phyloP scores from a whole-genome alignment of 1,140 invertebrate species.

The Rhyacophila brunnea region DNA sequence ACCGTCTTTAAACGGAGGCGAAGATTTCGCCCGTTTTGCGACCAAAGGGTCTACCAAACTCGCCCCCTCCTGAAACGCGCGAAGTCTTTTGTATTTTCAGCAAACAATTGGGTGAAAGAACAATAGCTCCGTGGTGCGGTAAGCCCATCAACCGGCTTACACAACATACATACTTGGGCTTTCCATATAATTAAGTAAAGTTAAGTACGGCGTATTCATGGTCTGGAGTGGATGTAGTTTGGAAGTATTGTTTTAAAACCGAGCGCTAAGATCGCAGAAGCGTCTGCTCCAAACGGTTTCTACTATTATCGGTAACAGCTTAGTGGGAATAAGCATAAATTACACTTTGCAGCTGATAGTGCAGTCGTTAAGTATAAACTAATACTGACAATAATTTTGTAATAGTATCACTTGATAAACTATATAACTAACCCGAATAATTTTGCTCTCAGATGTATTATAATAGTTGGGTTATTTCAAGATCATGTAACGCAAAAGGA shows the following conservation, averaged over 20 bases:
- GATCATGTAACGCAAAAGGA: too few relatives aligned
- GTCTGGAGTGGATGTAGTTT: constrained; percentile 10
- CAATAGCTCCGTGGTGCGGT: constrained; percentile 17
- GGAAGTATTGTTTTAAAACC: constrained; percentile 22
- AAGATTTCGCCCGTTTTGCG: constrained; percentile 5
- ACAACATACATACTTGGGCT: constrained; percentile 32
- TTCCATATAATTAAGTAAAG: constrained; percentile 31
- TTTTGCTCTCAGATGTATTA: too few relatives aligned
- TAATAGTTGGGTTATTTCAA: too few relatives aligned
- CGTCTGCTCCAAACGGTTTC: background rate
- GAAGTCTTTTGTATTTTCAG: constrained; percentile 20
- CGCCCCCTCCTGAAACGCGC: constrained; percentile 5
- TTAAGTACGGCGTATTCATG: constrained; percentile 24
- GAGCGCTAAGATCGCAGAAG: constrained; percentile 12
- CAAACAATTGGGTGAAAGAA: constrained; percentile 30
- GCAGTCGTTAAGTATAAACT: background rate
- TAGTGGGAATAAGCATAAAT: background rate
- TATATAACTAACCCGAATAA: too few relatives aligned
- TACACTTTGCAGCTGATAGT: background rate
- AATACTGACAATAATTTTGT: background rate
- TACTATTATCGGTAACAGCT: background rate
- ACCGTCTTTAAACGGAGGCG: background rate
- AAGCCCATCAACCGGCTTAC: constrained; percentile 19
- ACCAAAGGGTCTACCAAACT: constrained; percentile 4
- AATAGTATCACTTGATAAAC: too few relatives aligned